A percentile compares a stretch with the other conserved stretches of the same genome.
These are phyloP conservation scores for Rhegmatorhina hoffmannsi DNA, from an alignment of 2,113 vertebrate genomes.

Conservation along the genomic window DNA sequence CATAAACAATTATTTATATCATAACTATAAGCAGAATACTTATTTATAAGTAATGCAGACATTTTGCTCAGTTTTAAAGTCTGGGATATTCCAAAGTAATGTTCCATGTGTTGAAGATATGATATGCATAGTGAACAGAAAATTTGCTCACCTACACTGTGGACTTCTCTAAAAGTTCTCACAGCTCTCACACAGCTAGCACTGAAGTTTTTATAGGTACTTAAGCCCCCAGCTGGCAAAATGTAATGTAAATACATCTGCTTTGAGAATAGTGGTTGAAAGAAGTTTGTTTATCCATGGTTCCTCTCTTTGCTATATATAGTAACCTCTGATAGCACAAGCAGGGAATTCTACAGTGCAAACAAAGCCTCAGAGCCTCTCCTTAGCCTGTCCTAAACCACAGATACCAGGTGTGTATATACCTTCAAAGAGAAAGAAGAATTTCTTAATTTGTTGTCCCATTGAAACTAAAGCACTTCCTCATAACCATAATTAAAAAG, in stretches of 20 bases:
- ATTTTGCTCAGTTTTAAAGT: neutral
- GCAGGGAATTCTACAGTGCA: neutral
- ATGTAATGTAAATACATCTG: neutral
- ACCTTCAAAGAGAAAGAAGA: constrained; percentile 39
- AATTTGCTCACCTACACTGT: neutral
- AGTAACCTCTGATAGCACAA: neutral
- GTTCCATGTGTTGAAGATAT: neutral
- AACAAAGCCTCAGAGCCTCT: neutral
- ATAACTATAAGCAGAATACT: neutral
- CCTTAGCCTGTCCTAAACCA: constrained; percentile 22
- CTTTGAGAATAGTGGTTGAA: neutral
- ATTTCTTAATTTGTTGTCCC: constrained; percentile 53
- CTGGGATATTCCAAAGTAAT: neutral
- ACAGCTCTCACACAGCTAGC: neutral
- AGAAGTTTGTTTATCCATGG: neutral
- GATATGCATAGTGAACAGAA: neutral
- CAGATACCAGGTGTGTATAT: constrained; percentile 34
- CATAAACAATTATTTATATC: neutral
- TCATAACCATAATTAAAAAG: constrained; percentile 62
- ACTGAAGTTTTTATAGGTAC: neutral
- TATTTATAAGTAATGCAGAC: neutral
- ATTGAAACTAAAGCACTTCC: constrained; percentile 42
- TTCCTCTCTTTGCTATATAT: neutral
- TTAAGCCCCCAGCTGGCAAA: neutral
- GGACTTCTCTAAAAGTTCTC: neutral